phyloP scores from a whole-genome alignment of 2,113 vertebrate genomes.

The Myotis lucifugus region DNA sequence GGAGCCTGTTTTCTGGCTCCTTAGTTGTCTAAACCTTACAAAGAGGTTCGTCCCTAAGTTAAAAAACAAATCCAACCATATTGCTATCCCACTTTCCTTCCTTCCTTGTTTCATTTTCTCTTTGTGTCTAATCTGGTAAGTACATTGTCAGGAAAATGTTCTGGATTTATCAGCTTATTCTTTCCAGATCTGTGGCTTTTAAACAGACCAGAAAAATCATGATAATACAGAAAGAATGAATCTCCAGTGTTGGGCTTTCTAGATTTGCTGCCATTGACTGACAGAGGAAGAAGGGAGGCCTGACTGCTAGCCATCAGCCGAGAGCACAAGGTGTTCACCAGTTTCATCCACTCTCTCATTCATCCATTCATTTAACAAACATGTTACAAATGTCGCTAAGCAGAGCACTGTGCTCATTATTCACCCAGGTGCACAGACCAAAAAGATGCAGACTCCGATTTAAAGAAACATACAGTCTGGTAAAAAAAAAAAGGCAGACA shows the following conservation, averaged over 20 bases:
- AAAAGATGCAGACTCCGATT: not conserved
- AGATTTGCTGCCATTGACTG: not conserved
- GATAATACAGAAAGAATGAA: not conserved
- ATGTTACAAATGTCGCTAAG: not conserved
- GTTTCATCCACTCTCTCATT: not conserved
- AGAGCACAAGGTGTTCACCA: not conserved
- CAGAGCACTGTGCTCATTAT: not conserved
- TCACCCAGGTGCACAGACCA: not conserved
- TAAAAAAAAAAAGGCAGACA: not conserved
- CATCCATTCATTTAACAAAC: not conserved
- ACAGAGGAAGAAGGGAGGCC: not conserved
- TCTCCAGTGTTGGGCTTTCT: not conserved
- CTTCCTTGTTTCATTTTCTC: not conserved
- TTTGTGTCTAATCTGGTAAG: not conserved
- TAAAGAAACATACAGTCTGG: not conserved
- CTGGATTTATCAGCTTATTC: not conserved
- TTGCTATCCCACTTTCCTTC: not conserved
- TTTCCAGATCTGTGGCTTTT: conserved; percentile 9
- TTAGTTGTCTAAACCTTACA: not conserved
- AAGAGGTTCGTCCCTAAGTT: not conserved
- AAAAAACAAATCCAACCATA: not conserved
- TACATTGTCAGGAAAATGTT: not conserved
- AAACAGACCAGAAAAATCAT: not conserved
- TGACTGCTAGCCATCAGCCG: not conserved
- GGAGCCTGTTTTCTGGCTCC: not conserved